Evolutionary conservation across 2,113 vertebrate species (phyloP), one percentile per base, ranked within the genome.

Genomic region (Pollachius pollachius): DNA sequence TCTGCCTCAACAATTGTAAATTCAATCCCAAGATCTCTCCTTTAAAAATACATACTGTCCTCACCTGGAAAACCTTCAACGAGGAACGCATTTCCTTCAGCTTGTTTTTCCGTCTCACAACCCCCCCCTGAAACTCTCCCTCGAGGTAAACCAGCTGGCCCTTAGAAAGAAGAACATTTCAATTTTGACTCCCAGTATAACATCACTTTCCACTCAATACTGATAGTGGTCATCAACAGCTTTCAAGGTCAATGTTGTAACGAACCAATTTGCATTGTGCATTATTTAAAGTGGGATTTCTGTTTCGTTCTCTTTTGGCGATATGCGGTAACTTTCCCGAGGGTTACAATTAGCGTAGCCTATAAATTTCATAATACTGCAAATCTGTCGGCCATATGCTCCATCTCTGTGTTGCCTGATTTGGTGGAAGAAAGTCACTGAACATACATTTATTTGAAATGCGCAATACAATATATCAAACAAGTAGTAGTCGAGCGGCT

Each of bases 41-140:
- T 34, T 48, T 13, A 48, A 48, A 48, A 23, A 23, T 23, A 23
- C 23, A 30, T 63, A 15, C 25, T 6, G 0, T 27, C 6, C 30
- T 6, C 0, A 91, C 91, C 87, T 69, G 25, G 68, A 80, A 88
- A 17, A 9, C 63, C n/a, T 52, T 41, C 0, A 71, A 62, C 16
- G 77, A 74, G 0, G n/a, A 1, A 0, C 68, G 25, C 5, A 83
- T 73, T 52, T 89, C 73, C 1, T 65, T 54, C 13, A 74, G 3
- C 30, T 84, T 81, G 8, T 25, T 52, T 1, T 41, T 48, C 57
- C 76, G 79, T 21, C 52, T 54, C 12, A 11, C 0, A 1, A 88
- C 71, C 61, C 68, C 65, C 15, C 80, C 2, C 1, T 77, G 6
- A 1, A 83, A 18, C 4, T 75, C 8, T 0, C 6, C 21, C 58